Evolutionary conservation across 1,140 invertebrate genomes (phyloP).

Genomic region (Cotesia typhae): DNA sequence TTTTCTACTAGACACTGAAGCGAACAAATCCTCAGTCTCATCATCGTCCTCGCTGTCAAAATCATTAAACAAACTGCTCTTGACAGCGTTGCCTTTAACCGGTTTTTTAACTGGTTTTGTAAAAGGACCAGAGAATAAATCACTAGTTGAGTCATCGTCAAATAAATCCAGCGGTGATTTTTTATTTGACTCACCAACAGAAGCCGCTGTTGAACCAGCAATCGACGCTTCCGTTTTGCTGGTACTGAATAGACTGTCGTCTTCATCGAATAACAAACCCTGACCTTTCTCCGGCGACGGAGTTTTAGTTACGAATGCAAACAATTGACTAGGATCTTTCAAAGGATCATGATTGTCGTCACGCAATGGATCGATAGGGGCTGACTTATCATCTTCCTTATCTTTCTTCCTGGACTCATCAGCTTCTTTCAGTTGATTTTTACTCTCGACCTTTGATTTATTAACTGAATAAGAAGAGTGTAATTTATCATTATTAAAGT

Average conservation of each 20-base stretch:
- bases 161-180: conserved; percentile 49
- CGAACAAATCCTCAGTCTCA: conserved; percentile 34
- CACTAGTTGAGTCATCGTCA: conserved; percentile 49
- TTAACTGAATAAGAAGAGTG: conserved; percentile 23
- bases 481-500: not conserved
- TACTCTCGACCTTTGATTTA: conserved; percentile 11
- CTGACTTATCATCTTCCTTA: conserved; percentile 10
- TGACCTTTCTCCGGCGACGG: conserved; percentile 60
- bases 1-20: conserved; percentile 18
- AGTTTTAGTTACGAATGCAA: conserved; percentile 62
- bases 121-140: conserved; percentile 53
- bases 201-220: no score
- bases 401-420: conserved; percentile 2
- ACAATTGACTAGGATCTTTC: conserved; percentile 60
- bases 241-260: conserved; percentile 56
- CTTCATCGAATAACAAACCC: conserved; percentile 51
- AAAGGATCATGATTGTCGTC: conserved; percentile 57
- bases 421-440: conserved; percentile 8
- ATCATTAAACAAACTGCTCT: conserved; percentile 52
- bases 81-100: conserved; percentile 45
- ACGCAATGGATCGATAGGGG: conserved; percentile 53
- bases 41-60: conserved; percentile 35
- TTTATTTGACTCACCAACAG: conserved; percentile 37
- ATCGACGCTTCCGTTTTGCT: conserved; percentile 34
- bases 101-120: conserved; percentile 49